Percentiles rank a stretch among this genome's conserved stretches.
Evolutionary conservation across 2,797 vertebrate genomes (phyloP).

Genomic region (Enteromius anoplus): DNA sequence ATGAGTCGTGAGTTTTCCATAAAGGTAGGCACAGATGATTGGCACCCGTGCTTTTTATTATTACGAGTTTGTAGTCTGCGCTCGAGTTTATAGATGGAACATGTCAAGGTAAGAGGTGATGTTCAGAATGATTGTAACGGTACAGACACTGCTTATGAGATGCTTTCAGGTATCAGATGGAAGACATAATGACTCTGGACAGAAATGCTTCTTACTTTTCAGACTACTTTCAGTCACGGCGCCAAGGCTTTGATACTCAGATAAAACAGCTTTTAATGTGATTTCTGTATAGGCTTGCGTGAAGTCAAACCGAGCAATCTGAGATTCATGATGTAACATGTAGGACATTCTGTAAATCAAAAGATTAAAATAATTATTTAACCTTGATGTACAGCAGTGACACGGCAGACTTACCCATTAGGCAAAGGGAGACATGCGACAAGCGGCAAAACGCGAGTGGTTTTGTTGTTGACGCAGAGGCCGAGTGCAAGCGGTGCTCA

Average conservation of each 20-base stretch:
- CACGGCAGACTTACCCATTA: too few relatives aligned
- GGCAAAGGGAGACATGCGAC: too few relatives aligned
- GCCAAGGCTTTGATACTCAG: constrained; percentile 60
- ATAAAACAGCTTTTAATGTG: constrained; percentile 61
- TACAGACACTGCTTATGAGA: constrained; percentile 60
- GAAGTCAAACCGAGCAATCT: neutral
- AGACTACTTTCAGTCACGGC: constrained; percentile 62
- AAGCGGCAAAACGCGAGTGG: too few relatives aligned
- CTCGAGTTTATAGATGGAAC: constrained; percentile 53
- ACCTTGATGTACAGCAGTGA: neutral
- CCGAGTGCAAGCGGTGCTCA: too few relatives aligned
- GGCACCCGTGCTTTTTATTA: constrained; percentile 49
- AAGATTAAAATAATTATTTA: neutral
- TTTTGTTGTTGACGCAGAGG: too few relatives aligned
- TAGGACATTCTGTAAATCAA: neutral
- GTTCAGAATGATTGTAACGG: constrained; percentile 66
- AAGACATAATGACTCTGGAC: constrained; percentile 65
- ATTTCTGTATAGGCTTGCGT: neutral
- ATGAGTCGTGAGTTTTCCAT: constrained; percentile 35
- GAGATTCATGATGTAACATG: constrained; percentile 9
- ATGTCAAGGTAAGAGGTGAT: constrained; percentile 65
- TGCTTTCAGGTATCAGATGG: constrained; percentile 63
- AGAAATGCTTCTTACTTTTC: constrained; percentile 66
- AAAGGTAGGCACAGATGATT: constrained; percentile 43
- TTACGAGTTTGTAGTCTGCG: constrained; percentile 41